Evolutionary conservation across 2,113 vertebrate species (phyloP), one percentile per base, ranked within the genome.

Genomic region (Callionymus lyra): DNA sequence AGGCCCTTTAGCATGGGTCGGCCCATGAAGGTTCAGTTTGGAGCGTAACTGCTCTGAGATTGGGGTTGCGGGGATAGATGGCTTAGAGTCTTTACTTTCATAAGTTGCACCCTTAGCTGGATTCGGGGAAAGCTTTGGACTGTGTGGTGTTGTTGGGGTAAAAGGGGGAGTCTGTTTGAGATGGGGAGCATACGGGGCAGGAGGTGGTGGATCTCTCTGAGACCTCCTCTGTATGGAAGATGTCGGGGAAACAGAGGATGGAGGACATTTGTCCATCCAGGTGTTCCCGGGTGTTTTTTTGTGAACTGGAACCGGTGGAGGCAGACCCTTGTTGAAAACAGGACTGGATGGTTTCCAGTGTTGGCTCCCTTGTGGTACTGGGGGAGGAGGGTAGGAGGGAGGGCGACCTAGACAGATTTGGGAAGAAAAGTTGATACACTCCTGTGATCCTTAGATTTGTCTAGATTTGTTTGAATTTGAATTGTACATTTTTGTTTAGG

Each of bases 351-450:
- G 65, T 2, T n/a, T 53, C 14, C 13, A 60, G 6, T 9, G 43
- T 39, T 39, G 27, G 51, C n/a, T 56, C 2, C 12, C n/a, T 19
- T 36, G 2, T 1, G 94, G 94, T 32, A 97, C 75, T 0, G 92
- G 93, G 0, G 94, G 94, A 9, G 92, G 92, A 0, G 92, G 92
- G 63, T 97, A 95, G 1, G 87, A 66, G 1, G 93, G 94, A 0
- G 93, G 50, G 47, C 60, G 72, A 72, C 56, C 83, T 86, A 42
- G 13, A 31, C 1, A 15, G 34, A 35, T 18, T 46, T 27, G n/a
- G n/a, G n/a, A 38, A 37, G 13, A 47, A 34, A 27, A 27, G 21
- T 27, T 27, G 21, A 5, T 27, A 27, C 21, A 27, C 21, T 27
- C 21, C 21, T 27, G 21, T 27, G 21, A 27, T 5, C n/a, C n/a